Percentiles rank a stretch among this genome's conserved stretches.
phyloP scores from a whole-genome alignment of 2,113 vertebrate genomes.

The Cavia porcellus region DNA sequence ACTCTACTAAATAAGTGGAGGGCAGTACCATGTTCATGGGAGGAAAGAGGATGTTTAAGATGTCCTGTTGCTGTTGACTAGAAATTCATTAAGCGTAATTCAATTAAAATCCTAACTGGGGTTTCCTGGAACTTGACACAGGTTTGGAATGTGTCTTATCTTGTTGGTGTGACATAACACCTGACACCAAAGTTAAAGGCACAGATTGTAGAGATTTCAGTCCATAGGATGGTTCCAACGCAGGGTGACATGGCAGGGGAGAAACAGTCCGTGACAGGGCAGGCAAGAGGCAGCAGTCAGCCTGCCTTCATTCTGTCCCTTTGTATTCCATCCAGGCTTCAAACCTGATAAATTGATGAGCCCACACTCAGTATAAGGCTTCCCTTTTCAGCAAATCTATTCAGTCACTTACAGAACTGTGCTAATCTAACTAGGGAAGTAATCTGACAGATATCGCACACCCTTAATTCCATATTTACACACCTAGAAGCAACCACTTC shows the following conservation, averaged over 20 bases:
- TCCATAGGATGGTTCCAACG: neutral
- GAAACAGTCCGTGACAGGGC: neutral
- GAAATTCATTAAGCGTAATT: neutral
- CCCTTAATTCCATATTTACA: neutral
- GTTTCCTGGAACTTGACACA: neutral
- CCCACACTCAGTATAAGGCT: neutral
- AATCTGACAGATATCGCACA: neutral
- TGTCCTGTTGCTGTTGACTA: neutral
- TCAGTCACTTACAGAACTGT: neutral
- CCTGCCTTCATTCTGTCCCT: neutral
- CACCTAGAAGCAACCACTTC: neutral
- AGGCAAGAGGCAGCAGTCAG: neutral
- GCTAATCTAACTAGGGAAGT: neutral
- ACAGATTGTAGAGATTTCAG: neutral
- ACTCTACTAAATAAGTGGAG: neutral
- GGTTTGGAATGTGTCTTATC: conserved; percentile 5
- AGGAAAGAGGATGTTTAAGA: neutral
- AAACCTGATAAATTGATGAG: neutral
- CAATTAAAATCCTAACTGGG: neutral
- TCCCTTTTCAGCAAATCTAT: neutral
- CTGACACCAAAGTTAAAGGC: neutral
- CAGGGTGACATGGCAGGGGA: neutral
- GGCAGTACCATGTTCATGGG: neutral
- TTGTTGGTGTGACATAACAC: neutral
- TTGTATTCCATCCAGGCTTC: neutral